Conservation (phyloP, 2,888 invertebrate genomes). For the Caenorhabditis sinica region DNA sequence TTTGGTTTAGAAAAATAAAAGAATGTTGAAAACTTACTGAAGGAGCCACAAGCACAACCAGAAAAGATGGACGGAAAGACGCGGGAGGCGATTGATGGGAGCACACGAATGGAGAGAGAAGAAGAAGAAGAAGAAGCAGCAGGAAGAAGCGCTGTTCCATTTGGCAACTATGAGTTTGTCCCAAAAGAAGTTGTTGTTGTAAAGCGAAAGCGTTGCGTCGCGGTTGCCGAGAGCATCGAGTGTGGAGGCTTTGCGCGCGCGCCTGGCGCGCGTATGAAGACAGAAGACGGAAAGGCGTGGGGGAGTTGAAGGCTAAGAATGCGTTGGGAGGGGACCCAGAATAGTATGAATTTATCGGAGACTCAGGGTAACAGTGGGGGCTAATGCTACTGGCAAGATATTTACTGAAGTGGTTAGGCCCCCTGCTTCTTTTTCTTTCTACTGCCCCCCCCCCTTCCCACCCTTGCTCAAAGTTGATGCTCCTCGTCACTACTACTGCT, state of each 20-base stretch:
- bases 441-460: constrained; percentile 14
- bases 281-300: constrained; percentile 22
- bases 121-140: not conserved
- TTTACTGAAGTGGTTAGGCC: constrained; percentile 65
- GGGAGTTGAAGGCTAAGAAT: constrained; percentile 1
- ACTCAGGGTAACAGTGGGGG: constrained; percentile 48
- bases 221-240: constrained; percentile 13
- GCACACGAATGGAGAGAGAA: not conserved
- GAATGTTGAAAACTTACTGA: constrained; percentile 8
- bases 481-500: constrained; percentile 44
- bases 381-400: constrained; percentile 61
- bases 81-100: not conserved
- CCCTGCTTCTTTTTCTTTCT: constrained; percentile 41
- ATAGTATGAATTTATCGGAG: constrained; percentile 55
- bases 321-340: not conserved
- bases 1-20: not conserved
- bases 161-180: constrained; percentile 44
- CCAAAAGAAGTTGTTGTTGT: constrained; percentile 46
- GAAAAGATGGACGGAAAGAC: not conserved
- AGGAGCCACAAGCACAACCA: not conserved
- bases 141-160: constrained; percentile 22
- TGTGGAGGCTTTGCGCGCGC: not conserved
- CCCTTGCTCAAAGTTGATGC: constrained; percentile 51
- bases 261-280: constrained; percentile 19
- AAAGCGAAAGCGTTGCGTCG: constrained; percentile 26